Evolutionary conservation across 2,113 vertebrate species (phyloP), one percentile per base, ranked within the genome.

Genomic region (Plectropomus leopardus): DNA sequence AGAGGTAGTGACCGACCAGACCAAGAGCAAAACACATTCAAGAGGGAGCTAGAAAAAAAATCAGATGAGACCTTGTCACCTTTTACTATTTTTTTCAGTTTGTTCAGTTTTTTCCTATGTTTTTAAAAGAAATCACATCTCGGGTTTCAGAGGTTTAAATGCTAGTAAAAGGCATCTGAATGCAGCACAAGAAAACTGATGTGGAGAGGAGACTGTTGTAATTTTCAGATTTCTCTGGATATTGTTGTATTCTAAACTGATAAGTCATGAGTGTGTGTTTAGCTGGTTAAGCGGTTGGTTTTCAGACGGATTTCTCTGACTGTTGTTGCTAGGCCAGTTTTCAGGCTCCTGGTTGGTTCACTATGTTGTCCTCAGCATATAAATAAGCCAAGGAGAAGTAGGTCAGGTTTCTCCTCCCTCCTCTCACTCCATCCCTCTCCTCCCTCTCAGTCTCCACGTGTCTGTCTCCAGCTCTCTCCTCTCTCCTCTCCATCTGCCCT

Each of bases 381-480:
- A 87, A 93, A 92, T 88, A 85, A 92, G 83, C 72, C 64, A 34
- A 76, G 48, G 13, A 87, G 84, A 94, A 93, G 83, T 93, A 92
- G 93, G 93, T 93, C 93, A 92, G 59, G 79, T 78, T 88, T 88
- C 71, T 82, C 72, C 76, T 82, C 76, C 74, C 59, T 74, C n/a
- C 65, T 68, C 48, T 76, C 75, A 24, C 78, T 85, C 70, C 30
- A 24, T 78, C 82, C 36, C 34, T 74, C 67, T 76, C 65, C 58
- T 69, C 55, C 60, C 55, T 76, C 61, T 45, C 34, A 63, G 30
- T 28, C 65, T 80, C 60, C 42, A 36, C 67, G 57, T 19, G 40
- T 85, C 67, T 57, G 50, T 57, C 48, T 54, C 51, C 60, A 40
- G 59, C 59, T 23, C 36, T 61, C 54, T 64, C 30, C 59, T 51